Percentiles rank a stretch among this genome's conserved stretches.
These are phyloP conservation scores for Eulemur coronatus DNA, from an alignment of 2,797 vertebrate species.

Conservation along the genomic window DNA sequence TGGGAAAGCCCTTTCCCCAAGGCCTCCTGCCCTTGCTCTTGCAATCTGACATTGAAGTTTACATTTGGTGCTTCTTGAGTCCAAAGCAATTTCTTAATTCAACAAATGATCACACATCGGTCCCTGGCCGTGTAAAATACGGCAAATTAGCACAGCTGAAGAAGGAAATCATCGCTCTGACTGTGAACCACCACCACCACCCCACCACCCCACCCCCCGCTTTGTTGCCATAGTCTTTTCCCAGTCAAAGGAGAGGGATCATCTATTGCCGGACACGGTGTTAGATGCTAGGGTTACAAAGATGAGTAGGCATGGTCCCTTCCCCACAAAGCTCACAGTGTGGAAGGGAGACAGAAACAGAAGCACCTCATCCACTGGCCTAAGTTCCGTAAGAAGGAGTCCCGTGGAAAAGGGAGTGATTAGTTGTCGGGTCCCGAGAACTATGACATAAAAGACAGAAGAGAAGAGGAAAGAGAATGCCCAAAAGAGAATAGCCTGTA, in stretches of 20 bases:
- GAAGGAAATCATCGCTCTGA: neutral
- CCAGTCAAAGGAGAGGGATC: neutral
- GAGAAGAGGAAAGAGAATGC: neutral
- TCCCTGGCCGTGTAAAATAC: neutral
- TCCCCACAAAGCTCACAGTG: neutral
- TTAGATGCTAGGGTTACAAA: neutral
- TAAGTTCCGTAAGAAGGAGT: neutral
- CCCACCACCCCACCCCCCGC: neutral
- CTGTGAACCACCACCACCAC: neutral
- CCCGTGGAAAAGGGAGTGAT: neutral
- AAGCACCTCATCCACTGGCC: neutral
- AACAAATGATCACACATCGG: neutral
- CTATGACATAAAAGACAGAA: neutral
- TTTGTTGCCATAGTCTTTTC: neutral
- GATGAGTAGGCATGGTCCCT: neutral
- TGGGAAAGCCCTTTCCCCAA: neutral
- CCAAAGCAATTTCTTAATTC: conserved; percentile 32
- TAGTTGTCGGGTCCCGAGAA: neutral
- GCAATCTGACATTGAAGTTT: neutral
- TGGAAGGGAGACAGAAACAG: neutral
- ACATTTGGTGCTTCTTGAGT: neutral
- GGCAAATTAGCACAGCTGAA: neutral
- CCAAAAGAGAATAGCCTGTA: neutral
- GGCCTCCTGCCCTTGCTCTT: neutral
- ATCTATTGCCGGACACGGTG: neutral